Base-by-base conservation (phyloP, 2,888 invertebrate species). In the Apoderus coryli region DNA sequence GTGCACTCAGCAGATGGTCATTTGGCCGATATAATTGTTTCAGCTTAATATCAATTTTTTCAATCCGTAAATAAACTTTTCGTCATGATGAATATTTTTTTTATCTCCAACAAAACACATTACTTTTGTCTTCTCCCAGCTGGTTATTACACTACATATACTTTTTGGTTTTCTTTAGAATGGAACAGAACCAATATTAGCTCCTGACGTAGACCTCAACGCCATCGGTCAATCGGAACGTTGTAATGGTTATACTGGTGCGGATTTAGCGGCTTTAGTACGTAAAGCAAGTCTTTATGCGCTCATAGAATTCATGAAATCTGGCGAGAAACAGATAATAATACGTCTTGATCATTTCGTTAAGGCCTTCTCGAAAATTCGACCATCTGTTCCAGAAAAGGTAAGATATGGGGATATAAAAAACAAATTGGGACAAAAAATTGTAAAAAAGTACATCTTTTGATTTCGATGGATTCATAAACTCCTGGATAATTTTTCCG, bases 221-320 rank as follows among this genome's bases (percentile, higher is more conserved):
- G 61, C 64, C 3, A 62, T 95, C 24, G 82, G 80, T 0, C 64
- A 58, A 6, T 64, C 76, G 34, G 67, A 70, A 4, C 57, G 64
- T 37, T 71, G 74, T 44, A 71, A 81, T 10, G 79, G 85, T 9
- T 93, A 78, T 50, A 86, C 90, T 0, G 96, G 96, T 10, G 96
- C 96, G 1, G 96, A 96, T 63, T 62, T 98, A 32, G 78, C 84
- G 2, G 85, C 89, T 1, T 60, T 96, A 29, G 78, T 96, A 0
- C 67, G 85, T 43, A 86, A 92, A 50, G 88, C 95, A 0, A 78
- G 85, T 0, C 70, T 84, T 22, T 65, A 76, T 41, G 76, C 89
- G 0, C 57, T 95, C 25, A 76, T 78, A 33, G 82, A 81, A 42
- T 71, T 76, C 34, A 75, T 90, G 44, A 56, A 65, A 3, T 61